Evolutionary conservation across 2,797 vertebrate species (phyloP), one percentile per base, ranked within the genome.

Genomic region (Hydrocynus forskahlii): DNA sequence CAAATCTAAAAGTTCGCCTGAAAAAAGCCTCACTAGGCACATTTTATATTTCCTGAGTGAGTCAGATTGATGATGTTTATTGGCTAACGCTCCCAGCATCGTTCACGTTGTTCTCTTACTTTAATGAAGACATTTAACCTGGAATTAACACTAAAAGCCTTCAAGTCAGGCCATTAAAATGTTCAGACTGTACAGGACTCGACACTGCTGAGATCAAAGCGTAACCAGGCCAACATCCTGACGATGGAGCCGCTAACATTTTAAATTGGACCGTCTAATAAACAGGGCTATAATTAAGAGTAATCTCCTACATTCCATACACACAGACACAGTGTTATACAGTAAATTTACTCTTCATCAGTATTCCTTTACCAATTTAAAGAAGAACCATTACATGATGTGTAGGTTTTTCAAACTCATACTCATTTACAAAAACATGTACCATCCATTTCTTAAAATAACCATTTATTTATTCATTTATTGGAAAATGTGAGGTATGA

Each of bases 101-200:
- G 59, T 78, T 55, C 48, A 45, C 25, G n/a, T 45, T 66, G 66
- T 69, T 71, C 69, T 9, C 77, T 23, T 50, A 55, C 52, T 38
- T 38, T 25, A 55, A 13, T 57, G 35, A 72, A 72, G 9, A 2
- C 54, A 48, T 79, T 60, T 70, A 63, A 13, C 13, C 48, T 78
- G 45, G 16, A 79, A 72, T 59, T 48, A 38, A 50, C 19, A 16
- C 7, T 10, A 1, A 5, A 13, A 10, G 6, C 21, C 43, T 54
- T 25, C 17, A 54, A 54, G 25, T 17, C 52, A 72, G 40, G 43
- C 25, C 9, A 35, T 69, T 79, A 45, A 9, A 70, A 13, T 19
- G 19, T 29, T 29, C n/a, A 67, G n/a, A 55, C 23, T 35, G 29
- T 72, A 72, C 17, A 9, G 9, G 25, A n/a, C 29, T n/a, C 50